Conservation (phyloP, 2,113 vertebrate genomes). For the Dinomys branickii region DNA sequence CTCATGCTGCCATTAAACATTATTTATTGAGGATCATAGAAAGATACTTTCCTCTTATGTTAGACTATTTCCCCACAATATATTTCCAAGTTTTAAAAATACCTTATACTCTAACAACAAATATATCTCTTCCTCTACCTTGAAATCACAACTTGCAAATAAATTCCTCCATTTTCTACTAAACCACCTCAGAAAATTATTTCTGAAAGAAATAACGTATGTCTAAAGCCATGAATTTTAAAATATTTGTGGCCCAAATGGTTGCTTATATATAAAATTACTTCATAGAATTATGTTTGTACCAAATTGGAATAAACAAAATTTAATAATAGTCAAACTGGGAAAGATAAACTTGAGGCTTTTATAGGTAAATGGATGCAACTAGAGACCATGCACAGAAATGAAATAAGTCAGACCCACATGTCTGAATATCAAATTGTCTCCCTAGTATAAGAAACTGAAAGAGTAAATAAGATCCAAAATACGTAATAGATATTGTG, state of each 20-base stretch:
- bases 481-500: too few species aligned
- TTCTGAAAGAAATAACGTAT: not conserved
- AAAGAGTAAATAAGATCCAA: too few species aligned
- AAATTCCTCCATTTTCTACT: not conserved
- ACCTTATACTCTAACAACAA: not conserved
- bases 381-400: too few species aligned
- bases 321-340: slow-evolving; percentile 11
- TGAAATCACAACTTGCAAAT: not conserved
- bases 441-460: too few species aligned
- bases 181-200: not conserved
- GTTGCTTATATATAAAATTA: not conserved
- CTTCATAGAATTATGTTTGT: not conserved
- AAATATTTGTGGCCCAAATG: not conserved
- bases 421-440: too few species aligned
- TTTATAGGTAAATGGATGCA: too few species aligned
- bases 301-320: not conserved
- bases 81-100: not conserved
- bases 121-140: not conserved
- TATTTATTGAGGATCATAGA: not conserved
- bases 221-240: not conserved
- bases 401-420: too few species aligned
- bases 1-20: not conserved
- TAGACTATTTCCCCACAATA: not conserved
- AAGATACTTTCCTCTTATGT: not conserved
- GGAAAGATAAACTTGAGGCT: not conserved